Evolutionary conservation across 2,113 vertebrate genomes (phyloP).

Genomic region (Thryonomys swinderianus): DNA sequence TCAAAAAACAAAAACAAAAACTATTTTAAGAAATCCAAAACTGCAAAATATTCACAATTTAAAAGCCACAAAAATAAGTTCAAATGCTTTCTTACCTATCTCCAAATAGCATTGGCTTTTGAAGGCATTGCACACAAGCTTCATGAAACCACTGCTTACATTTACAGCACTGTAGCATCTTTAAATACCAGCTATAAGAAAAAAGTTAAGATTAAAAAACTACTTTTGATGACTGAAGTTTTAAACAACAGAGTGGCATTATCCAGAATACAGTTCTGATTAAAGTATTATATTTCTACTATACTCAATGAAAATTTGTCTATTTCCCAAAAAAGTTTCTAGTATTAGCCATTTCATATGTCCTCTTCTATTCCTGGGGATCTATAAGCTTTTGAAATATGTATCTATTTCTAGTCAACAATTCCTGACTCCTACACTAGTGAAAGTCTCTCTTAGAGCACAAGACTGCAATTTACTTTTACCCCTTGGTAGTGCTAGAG

Average conservation of each 20-base stretch:
- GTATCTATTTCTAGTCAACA: not conserved
- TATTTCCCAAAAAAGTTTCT: conserved; percentile 2
- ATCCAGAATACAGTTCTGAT: not conserved
- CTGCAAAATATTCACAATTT: not conserved
- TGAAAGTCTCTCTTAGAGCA: conserved; percentile 23
- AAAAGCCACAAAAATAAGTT: conserved; percentile 14
- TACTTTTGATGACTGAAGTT: not conserved
- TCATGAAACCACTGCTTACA: conserved; percentile 99
- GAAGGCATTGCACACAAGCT: conserved; percentile 96
- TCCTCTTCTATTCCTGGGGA: not conserved
- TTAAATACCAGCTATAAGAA: conserved; percentile 95
- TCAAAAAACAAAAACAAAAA: no score
- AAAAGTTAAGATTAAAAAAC: conserved; percentile 54
- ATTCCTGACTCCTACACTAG: not conserved
- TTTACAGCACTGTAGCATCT: conserved; percentile 98
- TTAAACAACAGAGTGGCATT: not conserved
- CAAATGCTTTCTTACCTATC: conserved; percentile 89
- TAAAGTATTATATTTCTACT: conserved; percentile 39
- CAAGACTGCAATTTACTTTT: not conserved
- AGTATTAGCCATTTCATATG: not conserved
- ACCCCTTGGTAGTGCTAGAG: not conserved
- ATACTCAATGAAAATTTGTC: not conserved
- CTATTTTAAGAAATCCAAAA: conserved; percentile 12
- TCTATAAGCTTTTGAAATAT: conserved; percentile 26
- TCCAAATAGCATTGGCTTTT: conserved; percentile 98